Evolutionary conservation across 2,888 invertebrate genomes (phyloP).

Genomic region (Caenorhabditis sp.): DNA sequence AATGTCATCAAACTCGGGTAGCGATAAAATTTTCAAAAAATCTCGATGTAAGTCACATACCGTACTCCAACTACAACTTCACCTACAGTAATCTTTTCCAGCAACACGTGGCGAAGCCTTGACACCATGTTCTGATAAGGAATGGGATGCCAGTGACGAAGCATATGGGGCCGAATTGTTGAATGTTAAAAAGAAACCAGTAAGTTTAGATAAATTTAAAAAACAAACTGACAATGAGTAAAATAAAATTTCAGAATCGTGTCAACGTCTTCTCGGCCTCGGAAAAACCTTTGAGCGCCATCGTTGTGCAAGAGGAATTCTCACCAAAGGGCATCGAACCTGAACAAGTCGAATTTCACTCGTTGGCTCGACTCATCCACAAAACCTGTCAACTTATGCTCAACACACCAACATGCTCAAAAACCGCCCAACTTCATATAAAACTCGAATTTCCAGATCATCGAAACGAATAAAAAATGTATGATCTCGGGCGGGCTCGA

Average conservation of each 20-base stretch:
- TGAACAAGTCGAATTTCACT: background rate
- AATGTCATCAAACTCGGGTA: background rate
- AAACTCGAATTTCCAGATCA: background rate
- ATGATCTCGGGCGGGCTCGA: slow-evolving; percentile 68
- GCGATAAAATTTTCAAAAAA: background rate
- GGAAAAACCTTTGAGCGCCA: background rate
- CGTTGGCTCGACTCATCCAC: background rate
- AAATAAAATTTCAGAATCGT: background rate
- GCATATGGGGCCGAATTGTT: slow-evolving; percentile 54
- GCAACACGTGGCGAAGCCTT: slow-evolving; percentile 39
- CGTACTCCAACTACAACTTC: background rate
- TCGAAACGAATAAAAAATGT: background rate
- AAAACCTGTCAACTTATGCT: background rate
- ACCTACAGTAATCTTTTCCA: background rate
- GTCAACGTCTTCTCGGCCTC: background rate
- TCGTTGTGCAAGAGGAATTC: background rate
- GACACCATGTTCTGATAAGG: slow-evolving; percentile 41
- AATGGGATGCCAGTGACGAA: slow-evolving; percentile 50
- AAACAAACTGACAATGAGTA: background rate
- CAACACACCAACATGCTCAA: background rate
- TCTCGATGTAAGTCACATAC: background rate
- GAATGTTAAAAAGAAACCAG: slow-evolving; percentile 56
- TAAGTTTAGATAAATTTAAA: slow-evolving; percentile 3
- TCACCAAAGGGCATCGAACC: background rate
- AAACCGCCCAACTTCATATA: background rate